Evolutionary conservation across 2,888 invertebrate species (phyloP).

Genomic region (Heliconius aoede): DNA sequence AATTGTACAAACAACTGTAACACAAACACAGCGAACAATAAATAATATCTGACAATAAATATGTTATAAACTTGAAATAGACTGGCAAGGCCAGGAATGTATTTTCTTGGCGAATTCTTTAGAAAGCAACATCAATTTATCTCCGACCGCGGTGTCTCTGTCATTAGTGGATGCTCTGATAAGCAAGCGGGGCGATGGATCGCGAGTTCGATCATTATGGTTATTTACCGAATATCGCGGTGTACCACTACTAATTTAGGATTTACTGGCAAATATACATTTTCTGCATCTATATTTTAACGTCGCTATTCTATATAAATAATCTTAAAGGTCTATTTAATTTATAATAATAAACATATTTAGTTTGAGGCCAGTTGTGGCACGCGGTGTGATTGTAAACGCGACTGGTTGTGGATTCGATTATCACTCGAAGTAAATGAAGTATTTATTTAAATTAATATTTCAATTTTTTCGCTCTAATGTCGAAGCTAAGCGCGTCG

Average conservation of each 20-base stretch:
- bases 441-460: too few relatives aligned
- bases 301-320: not conserved
- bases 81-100: slow-evolving; percentile 4
- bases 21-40: not conserved
- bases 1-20: not conserved
- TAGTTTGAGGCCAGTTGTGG: too few relatives aligned
- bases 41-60: not conserved
- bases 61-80: too few relatives aligned
- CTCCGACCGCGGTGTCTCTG: slow-evolving; percentile 44
- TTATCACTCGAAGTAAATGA: too few relatives aligned
- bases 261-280: slow-evolving; percentile 20
- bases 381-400: too few relatives aligned
- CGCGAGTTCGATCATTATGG: slow-evolving; percentile 48
- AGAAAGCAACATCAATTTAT: slow-evolving; percentile 47
- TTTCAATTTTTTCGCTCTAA: too few relatives aligned
- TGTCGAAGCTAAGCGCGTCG: too few relatives aligned
- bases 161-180: slow-evolving; percentile 53
- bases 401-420: too few relatives aligned
- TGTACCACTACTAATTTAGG: slow-evolving; percentile 44
- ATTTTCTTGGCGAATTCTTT: slow-evolving; percentile 35
- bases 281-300: slow-evolving; percentile 29
- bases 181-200: slow-evolving; percentile 52
- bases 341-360: not conserved
- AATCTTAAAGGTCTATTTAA: not conserved
- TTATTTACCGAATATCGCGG: slow-evolving; percentile 53